A percentile compares a stretch with the other conserved stretches of the same genome.
Conservation (phyloP, 92 coral and sea anemone species). For the Palythoa heliodiscus region DNA sequence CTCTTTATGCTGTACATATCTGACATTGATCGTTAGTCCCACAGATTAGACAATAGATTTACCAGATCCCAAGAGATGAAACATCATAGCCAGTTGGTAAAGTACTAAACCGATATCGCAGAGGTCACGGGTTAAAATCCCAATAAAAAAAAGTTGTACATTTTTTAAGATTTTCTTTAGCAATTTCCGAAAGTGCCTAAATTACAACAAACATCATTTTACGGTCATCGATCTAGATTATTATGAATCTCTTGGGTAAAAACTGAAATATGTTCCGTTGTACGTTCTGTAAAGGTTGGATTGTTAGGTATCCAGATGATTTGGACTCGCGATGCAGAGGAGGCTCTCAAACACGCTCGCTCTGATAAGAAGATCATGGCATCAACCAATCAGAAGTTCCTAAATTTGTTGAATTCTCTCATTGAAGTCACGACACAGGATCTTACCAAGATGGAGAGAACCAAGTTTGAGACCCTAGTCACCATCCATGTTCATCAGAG, state of each 20-base stretch:
- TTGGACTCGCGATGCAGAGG: conserved; percentile 94
- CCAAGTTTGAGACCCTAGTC: conserved; percentile 90
- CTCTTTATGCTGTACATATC: too few species aligned
- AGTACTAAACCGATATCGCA: too few species aligned
- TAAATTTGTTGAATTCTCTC: conserved; percentile 80
- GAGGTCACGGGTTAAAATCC: too few species aligned
- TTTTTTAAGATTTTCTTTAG: too few species aligned
- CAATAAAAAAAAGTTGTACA: too few species aligned
- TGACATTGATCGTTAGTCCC: too few species aligned
- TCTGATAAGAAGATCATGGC: conserved; percentile 88
- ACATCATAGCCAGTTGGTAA: too few species aligned
- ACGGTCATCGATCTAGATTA: not conserved
- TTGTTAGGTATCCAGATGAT: conserved; percentile 90
- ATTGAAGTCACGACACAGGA: conserved; percentile 92
- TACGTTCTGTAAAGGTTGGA: conserved; percentile 64
- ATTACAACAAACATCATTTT: too few species aligned
- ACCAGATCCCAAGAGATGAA: too few species aligned
- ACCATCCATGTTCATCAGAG: conserved; percentile 94
- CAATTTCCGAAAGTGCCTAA: too few species aligned
- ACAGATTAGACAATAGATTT: too few species aligned
- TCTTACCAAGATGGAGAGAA: conserved; percentile 90
- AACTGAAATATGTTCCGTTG: not conserved
- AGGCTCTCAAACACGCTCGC: conserved; percentile 86
- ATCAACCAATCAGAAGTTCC: conserved; percentile 89
- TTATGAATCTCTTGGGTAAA: not conserved